Percentiles rank a stretch among this genome's conserved stretches.
phyloP scores from a whole-genome alignment of 2,797 vertebrate genomes.

The Atherinosoma microstoma region DNA sequence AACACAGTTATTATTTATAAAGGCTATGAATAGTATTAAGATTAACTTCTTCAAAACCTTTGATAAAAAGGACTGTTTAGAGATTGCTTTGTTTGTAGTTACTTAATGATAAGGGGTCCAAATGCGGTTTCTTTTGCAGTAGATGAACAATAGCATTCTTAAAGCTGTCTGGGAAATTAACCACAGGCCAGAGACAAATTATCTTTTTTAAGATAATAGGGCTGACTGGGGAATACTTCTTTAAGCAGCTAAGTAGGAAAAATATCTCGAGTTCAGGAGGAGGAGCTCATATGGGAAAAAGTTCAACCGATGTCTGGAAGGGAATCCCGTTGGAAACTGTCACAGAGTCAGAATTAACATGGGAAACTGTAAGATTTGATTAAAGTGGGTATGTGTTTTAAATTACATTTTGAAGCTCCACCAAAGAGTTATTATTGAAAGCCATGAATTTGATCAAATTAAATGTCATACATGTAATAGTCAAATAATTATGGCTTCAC shows the following conservation, averaged over 20 bases:
- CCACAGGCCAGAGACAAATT: background rate
- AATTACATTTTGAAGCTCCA: background rate
- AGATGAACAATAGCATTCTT: background rate
- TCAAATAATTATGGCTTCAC: background rate
- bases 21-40: background rate
- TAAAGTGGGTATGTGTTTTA: background rate
- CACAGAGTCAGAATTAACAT: too few species aligned
- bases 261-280: background rate
- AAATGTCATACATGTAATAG: slow-evolving; percentile 5
- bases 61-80: background rate
- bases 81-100: background rate
- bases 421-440: background rate
- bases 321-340: too few species aligned
- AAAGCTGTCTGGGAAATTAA: background rate
- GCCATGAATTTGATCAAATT: background rate
- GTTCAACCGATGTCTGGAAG: too few species aligned
- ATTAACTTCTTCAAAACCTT: background rate
- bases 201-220: background rate
- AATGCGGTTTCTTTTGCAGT: background rate
- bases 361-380: background rate
- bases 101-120: background rate
- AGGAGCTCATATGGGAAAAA: background rate
- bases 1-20: background rate
- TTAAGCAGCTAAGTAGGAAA: background rate
- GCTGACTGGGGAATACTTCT: background rate